Evolutionary conservation across 2,113 vertebrate species (phyloP), one percentile per base, ranked within the genome.

Genomic region (Todiramphus chloris): DNA sequence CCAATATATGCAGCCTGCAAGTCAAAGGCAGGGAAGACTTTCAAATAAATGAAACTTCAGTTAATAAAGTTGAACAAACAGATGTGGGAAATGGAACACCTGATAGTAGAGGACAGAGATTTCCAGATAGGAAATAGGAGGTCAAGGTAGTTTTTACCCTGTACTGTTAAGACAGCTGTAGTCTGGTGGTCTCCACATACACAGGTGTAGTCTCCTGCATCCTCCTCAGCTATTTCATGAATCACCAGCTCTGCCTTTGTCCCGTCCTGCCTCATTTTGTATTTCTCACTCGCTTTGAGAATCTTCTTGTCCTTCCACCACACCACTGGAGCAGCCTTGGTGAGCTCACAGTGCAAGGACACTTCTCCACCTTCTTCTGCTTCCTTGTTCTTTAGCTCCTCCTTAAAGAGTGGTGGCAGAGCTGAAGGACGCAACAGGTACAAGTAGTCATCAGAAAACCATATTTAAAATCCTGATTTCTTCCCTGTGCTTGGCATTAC

Each of bases 331-430:
- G 97, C 94, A n/a, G 59, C 94, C 72, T 97, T 97, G 86, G 77
- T 97, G 63, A 98, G 96, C 83, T 97, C 88, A 68, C 98, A 98
- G 68, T 2, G 48, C 72, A 98, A 82, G 6, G 44, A 10, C 17
- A 77, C 64, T 19, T 89, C 86, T 74, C 73, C 90, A 44, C 97
- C 96, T 97, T 98, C 98, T 11, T 48, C 64, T 72, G 95, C 98
- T 69, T 97, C 93, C 70, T 98, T 96, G 58, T 86, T 97, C 97
- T 37, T 89, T 16, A 98, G 64, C 43, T 78, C 78, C 72, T 97
- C 97, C 87, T 97, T 98, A 95, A 99, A 99, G 55, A 97, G 96
- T 0, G 98, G 96, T 31, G 99, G 98, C 51, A 98, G 90, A 76
- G 97, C 99, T 99, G 97, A 46, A 63, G 80, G 86, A 97, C 84